A percentile compares a stretch with the other conserved stretches of the same genome.
Evolutionary conservation across 2,113 vertebrate genomes (phyloP).

Genomic region (Oophaga pumilio): DNA sequence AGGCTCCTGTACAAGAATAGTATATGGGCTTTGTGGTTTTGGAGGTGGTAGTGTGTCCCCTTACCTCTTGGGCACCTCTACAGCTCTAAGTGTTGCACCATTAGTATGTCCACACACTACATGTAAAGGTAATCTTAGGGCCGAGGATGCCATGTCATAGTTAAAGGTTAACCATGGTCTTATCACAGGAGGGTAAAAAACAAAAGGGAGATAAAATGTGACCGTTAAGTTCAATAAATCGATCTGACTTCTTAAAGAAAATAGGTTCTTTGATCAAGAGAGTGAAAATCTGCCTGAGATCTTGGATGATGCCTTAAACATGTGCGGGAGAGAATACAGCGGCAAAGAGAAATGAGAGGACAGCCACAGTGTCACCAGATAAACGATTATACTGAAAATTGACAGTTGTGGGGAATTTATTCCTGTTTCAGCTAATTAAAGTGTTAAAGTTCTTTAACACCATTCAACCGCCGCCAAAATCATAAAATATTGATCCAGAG

Average conservation of each 20-base stretch:
- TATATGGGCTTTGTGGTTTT: no score
- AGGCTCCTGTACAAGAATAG: no score
- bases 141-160: not conserved
- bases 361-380: conserved; percentile 51
- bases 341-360: conserved; percentile 27
- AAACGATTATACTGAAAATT: conserved; percentile 60
- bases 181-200: not conserved
- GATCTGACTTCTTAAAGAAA: not conserved
- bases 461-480: conserved; percentile 71
- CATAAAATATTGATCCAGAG: conserved; percentile 73
- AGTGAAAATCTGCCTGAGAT: conserved; percentile 7
- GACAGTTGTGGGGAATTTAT: conserved; percentile 70
- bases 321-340: conserved; percentile 25
- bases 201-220: no score
- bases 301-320: conserved; percentile 28
- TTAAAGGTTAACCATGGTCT: not conserved
- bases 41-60: no score
- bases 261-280: not conserved
- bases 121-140: not conserved
- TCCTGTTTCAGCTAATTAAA: conserved; percentile 74
- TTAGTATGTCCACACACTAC: not conserved
- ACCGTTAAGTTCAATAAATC: no score
- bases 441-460: conserved; percentile 75
- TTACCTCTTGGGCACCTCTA: no score
- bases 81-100: no score